Conservation (phyloP, 2,113 vertebrate species). For the Heterocephalus glaber region DNA sequence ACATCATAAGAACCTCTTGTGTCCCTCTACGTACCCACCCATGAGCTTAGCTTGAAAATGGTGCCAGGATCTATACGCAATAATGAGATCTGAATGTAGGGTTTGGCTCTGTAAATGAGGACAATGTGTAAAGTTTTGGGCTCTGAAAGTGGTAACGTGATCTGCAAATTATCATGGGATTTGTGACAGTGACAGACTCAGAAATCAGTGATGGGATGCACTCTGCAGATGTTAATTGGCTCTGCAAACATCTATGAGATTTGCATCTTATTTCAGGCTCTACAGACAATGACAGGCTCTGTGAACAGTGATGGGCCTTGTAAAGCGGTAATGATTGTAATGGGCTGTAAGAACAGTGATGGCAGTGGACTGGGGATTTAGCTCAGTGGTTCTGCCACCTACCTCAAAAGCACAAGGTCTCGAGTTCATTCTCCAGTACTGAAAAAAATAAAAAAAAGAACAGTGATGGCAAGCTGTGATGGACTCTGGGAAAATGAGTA, state of each 20-base stretch:
- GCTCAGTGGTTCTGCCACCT: too few relatives aligned
- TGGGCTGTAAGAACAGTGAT: not conserved
- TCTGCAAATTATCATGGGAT: slow-evolving; percentile 32
- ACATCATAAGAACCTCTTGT: not conserved
- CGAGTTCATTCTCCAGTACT: too few relatives aligned
- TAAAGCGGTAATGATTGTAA: not conserved
- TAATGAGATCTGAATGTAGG: not conserved
- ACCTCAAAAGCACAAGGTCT: too few relatives aligned
- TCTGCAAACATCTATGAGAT: slow-evolving; percentile 8
- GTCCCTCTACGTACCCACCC: not conserved
- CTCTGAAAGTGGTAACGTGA: not conserved
- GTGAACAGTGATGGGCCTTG: not conserved
- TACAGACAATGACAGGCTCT: slow-evolving; percentile 39
- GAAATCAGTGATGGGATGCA: not conserved
- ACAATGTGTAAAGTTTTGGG: not conserved
- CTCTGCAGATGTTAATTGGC: not conserved
- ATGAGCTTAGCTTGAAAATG: slow-evolving; percentile 26
- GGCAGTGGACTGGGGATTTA: too few relatives aligned
- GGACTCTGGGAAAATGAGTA: not conserved
- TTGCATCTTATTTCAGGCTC: not conserved
- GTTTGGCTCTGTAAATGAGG: not conserved
- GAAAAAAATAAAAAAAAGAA: too few relatives aligned
- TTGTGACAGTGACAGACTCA: slow-evolving; percentile 25
- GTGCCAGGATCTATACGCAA: not conserved
- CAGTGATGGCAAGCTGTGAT: not conserved